A percentile compares a stretch with the other conserved stretches of the same genome.
Evolutionary conservation across 2,113 vertebrate species (phyloP).

Genomic region (Gymnogyps californianus): DNA sequence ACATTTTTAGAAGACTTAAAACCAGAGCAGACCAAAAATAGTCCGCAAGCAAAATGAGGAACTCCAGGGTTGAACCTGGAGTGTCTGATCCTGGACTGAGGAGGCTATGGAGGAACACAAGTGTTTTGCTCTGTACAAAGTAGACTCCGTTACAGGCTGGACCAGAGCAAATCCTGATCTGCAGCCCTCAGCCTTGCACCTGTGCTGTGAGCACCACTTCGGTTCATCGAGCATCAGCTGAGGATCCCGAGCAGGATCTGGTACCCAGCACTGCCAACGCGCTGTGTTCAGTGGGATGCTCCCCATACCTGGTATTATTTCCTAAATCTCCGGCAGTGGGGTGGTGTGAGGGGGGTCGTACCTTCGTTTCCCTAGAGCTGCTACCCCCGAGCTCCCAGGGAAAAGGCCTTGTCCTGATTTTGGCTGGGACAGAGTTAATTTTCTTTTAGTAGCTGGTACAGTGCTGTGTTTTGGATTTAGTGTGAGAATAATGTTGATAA

Average conservation of each 20-base stretch:
- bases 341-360: not conserved
- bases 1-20: not conserved
- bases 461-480: too few species aligned
- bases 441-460: too few species aligned
- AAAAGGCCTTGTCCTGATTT: not conserved
- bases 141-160: not conserved
- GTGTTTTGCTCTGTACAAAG: not conserved
- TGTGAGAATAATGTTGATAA: too few species aligned
- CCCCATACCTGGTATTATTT: not conserved
- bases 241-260: not conserved
- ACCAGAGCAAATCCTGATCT: not conserved
- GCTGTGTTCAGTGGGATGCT: not conserved
- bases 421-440: too few species aligned
- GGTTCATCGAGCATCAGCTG: not conserved
- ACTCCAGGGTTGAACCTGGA: not conserved
- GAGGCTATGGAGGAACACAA: not conserved
- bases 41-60: not conserved
- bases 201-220: not conserved
- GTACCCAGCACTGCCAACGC: not conserved
- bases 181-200: not conserved
- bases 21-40: not conserved
- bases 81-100: not conserved
- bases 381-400: not conserved
- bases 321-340: not conserved
- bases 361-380: not conserved